These are phyloP conservation scores for Epinotia bilunana DNA, from an alignment of 2,888 invertebrate species.

Conservation along the genomic window DNA sequence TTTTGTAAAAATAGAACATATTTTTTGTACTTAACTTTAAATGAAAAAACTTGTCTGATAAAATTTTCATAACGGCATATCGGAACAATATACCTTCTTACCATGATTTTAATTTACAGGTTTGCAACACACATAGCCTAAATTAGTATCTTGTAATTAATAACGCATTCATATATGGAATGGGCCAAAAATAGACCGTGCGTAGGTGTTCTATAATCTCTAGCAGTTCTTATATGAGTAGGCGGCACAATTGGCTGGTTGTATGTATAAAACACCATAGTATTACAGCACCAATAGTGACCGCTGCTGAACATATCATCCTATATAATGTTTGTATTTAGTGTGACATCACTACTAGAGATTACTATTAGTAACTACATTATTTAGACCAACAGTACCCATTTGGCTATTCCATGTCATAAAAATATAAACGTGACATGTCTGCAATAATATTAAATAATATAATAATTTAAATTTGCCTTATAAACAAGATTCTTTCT, in stretches of 20 bases:
- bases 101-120: no score
- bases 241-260: constrained; percentile 56
- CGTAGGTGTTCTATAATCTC: constrained; percentile 54
- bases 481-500: not conserved
- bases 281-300: constrained; percentile 13
- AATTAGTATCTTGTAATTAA: constrained; percentile 12
- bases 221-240: constrained; percentile 53
- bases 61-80: not conserved
- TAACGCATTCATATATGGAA: constrained; percentile 35
- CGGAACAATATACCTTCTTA: no score
- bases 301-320: constrained; percentile 1
- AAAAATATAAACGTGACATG: not conserved
- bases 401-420: not conserved
- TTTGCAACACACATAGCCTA: no score
- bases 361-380: no score
- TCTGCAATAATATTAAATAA: not conserved
- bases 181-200: constrained; percentile 55
- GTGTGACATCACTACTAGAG: no score
- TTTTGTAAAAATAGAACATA: no score
- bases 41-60: no score
- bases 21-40: no score
- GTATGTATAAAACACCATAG: constrained; percentile 55
- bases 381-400: not conserved
- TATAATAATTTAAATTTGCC: not conserved
- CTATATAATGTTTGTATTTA: no score